These are phyloP conservation scores for Ethmia dodecea DNA, from an alignment of 2,888 invertebrate species.

Conservation along the genomic window DNA sequence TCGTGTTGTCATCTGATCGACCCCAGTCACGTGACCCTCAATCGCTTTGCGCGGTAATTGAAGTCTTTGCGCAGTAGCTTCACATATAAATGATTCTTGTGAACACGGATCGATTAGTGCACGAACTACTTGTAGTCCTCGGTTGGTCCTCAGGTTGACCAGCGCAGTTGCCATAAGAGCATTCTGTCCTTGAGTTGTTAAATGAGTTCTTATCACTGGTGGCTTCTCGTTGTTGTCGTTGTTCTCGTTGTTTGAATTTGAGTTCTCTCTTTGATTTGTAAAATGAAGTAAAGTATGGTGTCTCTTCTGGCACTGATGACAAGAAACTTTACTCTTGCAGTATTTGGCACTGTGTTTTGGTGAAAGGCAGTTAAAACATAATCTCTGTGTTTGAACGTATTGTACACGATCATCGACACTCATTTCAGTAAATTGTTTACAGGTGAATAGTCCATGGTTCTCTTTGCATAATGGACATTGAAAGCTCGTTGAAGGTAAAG, in stretches of 20 bases:
- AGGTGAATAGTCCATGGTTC: background rate
- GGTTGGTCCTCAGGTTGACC: background rate
- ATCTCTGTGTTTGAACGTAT: background rate
- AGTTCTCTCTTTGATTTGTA: background rate
- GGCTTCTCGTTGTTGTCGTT: background rate
- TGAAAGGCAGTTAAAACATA: background rate
- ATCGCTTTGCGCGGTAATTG: slow-evolving; percentile 12
- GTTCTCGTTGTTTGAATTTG: background rate
- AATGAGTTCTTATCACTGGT: background rate
- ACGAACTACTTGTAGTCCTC: slow-evolving; percentile 5
- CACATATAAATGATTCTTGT: slow-evolving; percentile 18
- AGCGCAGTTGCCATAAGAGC: background rate
- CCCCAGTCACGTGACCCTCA: slow-evolving; percentile 17
- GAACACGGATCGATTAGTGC: slow-evolving; percentile 21
- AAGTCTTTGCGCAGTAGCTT: slow-evolving; percentile 15
- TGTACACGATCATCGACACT: background rate
- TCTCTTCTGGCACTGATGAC: slow-evolving; percentile 16
- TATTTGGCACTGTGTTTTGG: background rate
- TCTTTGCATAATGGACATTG: background rate
- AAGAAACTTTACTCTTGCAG: slow-evolving; percentile 9
- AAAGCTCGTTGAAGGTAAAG: background rate
- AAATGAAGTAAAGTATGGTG: slow-evolving; percentile 19
- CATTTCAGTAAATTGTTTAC: background rate
- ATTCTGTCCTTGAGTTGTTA: background rate
- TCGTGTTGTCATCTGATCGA: slow-evolving; percentile 16